Evolutionary conservation across 2,888 invertebrate genomes (phyloP), one percentile per base, ranked within the genome.

Genomic region (Torymus auratus): DNA sequence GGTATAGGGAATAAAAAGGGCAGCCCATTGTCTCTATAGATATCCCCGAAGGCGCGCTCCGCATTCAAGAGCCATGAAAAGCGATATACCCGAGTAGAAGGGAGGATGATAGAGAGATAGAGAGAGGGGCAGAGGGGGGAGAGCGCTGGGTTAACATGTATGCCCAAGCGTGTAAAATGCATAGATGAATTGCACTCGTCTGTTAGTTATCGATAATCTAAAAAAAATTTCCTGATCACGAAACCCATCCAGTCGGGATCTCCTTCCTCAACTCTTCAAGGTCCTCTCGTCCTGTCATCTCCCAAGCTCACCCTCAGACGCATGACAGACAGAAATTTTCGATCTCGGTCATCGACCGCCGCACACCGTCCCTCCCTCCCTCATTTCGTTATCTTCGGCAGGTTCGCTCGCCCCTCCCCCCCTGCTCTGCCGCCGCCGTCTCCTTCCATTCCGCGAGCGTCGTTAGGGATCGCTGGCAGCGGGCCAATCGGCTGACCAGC

Each of bases 381-480:
- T 80, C 75, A 67, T 75, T 80, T 71, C 75, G 75, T 71, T 80
- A 76, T 81, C 80, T 81, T 77, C 76, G 77, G 69, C 68, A 71
- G 72, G 76, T 68, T 60, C 53, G 67, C 20, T 28, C 20, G 53
- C 10, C 60, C 5, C 10, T 52, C 5, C n/a, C 52, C 14, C 55
- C 68, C 23, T 65, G 52, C 58, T 62, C 72, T 41, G 56, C 64
- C 78, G 62, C 61, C 50, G 11, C 72, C 74, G 17, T 20, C 73
- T 53, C 11, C 56, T 58, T 41, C 58, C 41, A n/a, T 50, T n/a
- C 64, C 41, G 5, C 62, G 56, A 87, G 89, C 89, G 87, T 90
- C 90, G 90, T 90, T 90, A 90, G 89, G 86, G 86, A 85, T 85
- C 85, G 83, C 87, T 90, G 90, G 90, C 90, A 88, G 85, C 83